A percentile compares a stretch with the other conserved stretches of the same genome.
Evolutionary conservation across 1,140 invertebrate species (phyloP).

Genomic region (Eumeta japonica): DNA sequence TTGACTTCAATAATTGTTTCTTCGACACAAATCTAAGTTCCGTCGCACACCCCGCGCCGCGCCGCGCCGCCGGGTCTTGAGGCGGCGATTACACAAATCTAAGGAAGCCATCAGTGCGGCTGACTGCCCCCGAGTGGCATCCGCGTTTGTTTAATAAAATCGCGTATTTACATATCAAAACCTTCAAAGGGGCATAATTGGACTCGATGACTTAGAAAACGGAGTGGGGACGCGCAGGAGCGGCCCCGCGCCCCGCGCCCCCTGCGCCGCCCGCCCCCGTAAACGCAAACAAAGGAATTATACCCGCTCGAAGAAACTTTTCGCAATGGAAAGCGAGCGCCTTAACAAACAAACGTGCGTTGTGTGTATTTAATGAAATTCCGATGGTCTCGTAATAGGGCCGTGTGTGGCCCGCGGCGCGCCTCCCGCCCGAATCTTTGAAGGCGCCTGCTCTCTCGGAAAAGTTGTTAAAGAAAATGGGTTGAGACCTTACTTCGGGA

Average conservation of each 20-base stretch:
- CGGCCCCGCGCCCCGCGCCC: constrained; percentile 40
- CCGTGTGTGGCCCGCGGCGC: constrained; percentile 43
- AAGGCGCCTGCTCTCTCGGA: constrained; percentile 53
- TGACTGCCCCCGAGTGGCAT: constrained; percentile 55
- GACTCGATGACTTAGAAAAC: constrained; percentile 56
- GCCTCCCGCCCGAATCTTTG: constrained; percentile 55
- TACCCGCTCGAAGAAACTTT: constrained; percentile 58
- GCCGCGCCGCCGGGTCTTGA: too few relatives aligned
- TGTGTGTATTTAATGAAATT: constrained; percentile 59
- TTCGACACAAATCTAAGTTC: too few relatives aligned
- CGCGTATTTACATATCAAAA: constrained; percentile 57
- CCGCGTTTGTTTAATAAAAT: constrained; percentile 58
- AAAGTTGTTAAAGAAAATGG: constrained; percentile 57
- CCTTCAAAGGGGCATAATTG: constrained; percentile 57
- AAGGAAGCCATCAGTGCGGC: constrained; percentile 55
- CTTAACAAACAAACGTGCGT: constrained; percentile 58
- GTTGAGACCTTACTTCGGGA: constrained; percentile 53
- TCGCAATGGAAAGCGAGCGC: constrained; percentile 58
- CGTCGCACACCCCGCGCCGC: too few relatives aligned
- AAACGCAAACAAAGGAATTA: constrained; percentile 59
- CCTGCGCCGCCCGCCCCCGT: too few relatives aligned
- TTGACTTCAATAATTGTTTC: too few relatives aligned
- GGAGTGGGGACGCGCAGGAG: constrained; percentile 44
- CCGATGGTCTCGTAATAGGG: constrained; percentile 57
- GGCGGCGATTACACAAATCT: constrained; percentile 57